A percentile compares a stretch with the other conserved stretches of the same genome.
Conservation (phyloP, 37 sponge, comb jelly and placozoan genomes). For the Axinella damicornis region DNA sequence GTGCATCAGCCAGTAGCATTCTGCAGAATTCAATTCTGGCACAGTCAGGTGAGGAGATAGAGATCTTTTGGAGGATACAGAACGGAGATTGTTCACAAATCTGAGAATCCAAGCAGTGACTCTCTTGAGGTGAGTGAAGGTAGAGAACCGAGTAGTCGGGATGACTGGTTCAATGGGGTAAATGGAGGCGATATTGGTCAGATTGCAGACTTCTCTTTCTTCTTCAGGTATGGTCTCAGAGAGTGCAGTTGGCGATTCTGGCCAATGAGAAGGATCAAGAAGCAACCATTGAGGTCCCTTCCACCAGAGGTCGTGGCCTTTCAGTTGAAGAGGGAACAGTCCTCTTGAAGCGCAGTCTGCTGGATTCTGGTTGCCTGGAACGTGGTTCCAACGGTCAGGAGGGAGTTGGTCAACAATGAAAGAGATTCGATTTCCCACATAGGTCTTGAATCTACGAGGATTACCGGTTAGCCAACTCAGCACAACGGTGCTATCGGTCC, state of each 20-base stretch:
- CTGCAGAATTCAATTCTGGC: constrained; percentile 23
- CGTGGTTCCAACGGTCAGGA: constrained; percentile 44
- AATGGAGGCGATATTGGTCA: neutral
- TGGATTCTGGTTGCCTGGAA: constrained; percentile 37
- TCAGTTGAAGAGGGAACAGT: constrained; percentile 20
- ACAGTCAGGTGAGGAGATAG: constrained; percentile 17
- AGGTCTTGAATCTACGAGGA: constrained; percentile 46
- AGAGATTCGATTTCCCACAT: constrained; percentile 44
- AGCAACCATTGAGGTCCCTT: constrained; percentile 9
- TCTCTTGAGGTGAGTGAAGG: constrained; percentile 25
- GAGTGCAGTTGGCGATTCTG: neutral
- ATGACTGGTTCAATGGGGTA: constrained; percentile 17
- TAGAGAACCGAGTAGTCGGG: too few relatives aligned
- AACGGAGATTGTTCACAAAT: constrained; percentile 30
- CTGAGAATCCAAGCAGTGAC: constrained; percentile 35
- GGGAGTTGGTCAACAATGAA: constrained; percentile 19
- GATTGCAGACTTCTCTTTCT: constrained; percentile 24
- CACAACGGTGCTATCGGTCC: constrained; percentile 38
- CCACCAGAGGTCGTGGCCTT: constrained; percentile 41
- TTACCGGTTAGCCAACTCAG: constrained; percentile 31
- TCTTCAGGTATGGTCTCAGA: neutral
- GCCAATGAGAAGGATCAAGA: neutral
- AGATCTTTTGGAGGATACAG: neutral
- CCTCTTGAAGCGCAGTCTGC: constrained; percentile 51
- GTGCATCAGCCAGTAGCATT: constrained; percentile 25